Evolutionary conservation across 2,888 invertebrate species (phyloP), one percentile per base, ranked within the genome.

Genomic region (Epistrophe eligans): DNA sequence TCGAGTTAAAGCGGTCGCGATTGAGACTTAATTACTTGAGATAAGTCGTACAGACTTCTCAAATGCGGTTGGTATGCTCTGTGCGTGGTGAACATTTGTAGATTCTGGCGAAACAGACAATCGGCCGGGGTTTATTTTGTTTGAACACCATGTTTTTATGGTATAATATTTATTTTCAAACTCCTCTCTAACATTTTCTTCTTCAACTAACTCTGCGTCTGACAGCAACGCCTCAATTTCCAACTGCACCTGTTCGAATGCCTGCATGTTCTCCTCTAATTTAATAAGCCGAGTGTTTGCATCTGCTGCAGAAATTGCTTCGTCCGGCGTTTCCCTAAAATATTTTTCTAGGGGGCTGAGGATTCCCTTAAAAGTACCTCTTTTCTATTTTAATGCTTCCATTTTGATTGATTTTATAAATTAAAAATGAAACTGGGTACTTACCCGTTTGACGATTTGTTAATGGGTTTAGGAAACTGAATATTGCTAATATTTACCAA

Each of bases 161-260:
- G 17, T 19, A 24, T n/a, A 70, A 10, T 70, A 70, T 40, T 70
- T 70, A 3, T 17, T 55, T 40, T 40, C 35, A 35, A 71, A 17
- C 24, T 71, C 70, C 19, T 55, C 19, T 13, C 50, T 50, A 1
- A 28, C 28, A 10, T 15, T 7, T 28, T 13, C 32, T 9, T 67
- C 67, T 52, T 40, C 38, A 24, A 55, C 57, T 24, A 55, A n/a
- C 6, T 55, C 55, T 4, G 8, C 38, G 15, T 55, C 55, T 38
- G 55, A 0, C 8, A 35, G 10, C 35, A 35, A 35, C 9, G 35
- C 35, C 35, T 35, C 35, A 10, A 35, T 35, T n/a, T 24, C 38
- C 28, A 28, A 55, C 19, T 24, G 70, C 11, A 28, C 35, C 11
- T 13, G 70, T 71, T 71, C 5, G 57, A 32, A 52, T 17, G 10